A percentile compares a stretch with the other conserved stretches of the same genome.
Conservation (phyloP, 1,140 invertebrate genomes). For the Grapholita molesta region DNA sequence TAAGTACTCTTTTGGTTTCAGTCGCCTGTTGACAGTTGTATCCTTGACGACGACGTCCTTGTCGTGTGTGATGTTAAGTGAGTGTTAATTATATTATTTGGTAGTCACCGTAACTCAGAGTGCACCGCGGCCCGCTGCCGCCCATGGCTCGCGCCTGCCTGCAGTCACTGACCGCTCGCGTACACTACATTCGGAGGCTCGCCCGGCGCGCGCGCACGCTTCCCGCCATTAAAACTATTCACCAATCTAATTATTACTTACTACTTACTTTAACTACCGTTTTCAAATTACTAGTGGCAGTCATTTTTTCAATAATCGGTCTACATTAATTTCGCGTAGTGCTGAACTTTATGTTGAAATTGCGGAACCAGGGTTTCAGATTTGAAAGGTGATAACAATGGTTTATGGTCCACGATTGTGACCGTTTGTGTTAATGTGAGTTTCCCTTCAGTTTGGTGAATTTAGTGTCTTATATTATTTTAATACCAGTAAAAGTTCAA, state of each 20-base stretch:
- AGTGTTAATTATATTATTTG: too few relatives aligned
- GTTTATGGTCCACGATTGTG: background rate
- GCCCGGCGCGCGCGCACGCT: background rate
- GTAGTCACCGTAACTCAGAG: too few relatives aligned
- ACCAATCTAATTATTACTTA: background rate
- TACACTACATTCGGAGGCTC: background rate
- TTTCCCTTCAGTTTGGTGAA: background rate
- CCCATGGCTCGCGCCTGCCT: background rate
- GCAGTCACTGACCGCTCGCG: background rate
- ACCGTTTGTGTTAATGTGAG: background rate
- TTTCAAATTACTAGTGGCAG: background rate
- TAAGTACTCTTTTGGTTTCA: too few relatives aligned
- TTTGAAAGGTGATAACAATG: slow-evolving; percentile 37
- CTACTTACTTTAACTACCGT: background rate
- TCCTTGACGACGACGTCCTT: too few relatives aligned
- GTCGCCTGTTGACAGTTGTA: too few relatives aligned
- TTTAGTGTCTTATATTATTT: too few relatives aligned
- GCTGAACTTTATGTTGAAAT: background rate
- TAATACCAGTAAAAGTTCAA: too few relatives aligned
- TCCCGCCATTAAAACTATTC: background rate
- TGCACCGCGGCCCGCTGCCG: background rate
- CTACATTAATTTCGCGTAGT: background rate
- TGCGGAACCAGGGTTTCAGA: slow-evolving; percentile 28
- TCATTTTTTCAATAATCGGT: background rate
- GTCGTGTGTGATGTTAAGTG: too few relatives aligned